phyloP scores from a whole-genome alignment of 1,140 invertebrate species.

The Physella acuta region DNA sequence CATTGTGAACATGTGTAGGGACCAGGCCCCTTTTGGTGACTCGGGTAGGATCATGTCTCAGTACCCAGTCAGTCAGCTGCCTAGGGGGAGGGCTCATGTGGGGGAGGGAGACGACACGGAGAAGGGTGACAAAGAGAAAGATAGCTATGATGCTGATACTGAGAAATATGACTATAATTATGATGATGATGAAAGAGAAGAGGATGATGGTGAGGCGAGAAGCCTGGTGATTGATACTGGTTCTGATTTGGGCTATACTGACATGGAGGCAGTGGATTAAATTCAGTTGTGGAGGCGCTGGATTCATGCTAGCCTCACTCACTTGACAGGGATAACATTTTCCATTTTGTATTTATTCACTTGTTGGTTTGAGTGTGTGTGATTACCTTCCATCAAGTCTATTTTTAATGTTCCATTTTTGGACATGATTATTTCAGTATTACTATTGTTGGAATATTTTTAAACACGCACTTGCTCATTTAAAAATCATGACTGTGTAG shows the following conservation, averaged over 20 bases:
- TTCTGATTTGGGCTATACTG: constrained; percentile 40
- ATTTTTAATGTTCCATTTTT: too few relatives aligned
- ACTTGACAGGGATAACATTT: too few relatives aligned
- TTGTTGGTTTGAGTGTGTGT: too few relatives aligned
- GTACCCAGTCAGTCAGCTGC: not conserved
- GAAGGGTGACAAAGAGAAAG: constrained; percentile 27
- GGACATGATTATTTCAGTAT: too few relatives aligned
- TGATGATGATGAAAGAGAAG: constrained; percentile 24
- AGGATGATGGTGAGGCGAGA: constrained; percentile 19
- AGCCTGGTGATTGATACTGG: constrained; percentile 21
- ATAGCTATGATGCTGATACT: constrained; percentile 24
- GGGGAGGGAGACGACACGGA: constrained; percentile 2
- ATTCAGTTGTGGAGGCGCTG: too few relatives aligned
- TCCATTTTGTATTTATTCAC: too few relatives aligned
- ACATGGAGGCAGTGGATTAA: constrained; percentile 55
- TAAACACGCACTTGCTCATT: too few relatives aligned
- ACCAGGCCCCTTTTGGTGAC: not conserved
- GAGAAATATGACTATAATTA: constrained; percentile 26
- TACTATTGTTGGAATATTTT: too few relatives aligned
- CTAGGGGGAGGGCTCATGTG: too few relatives aligned
- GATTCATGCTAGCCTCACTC: too few relatives aligned
- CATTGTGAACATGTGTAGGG: not conserved
- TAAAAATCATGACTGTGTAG: too few relatives aligned
- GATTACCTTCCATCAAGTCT: too few relatives aligned
- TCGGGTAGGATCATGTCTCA: not conserved